Percentiles rank a stretch among this genome's conserved stretches.
These are phyloP conservation scores for Polietes domitor DNA, from an alignment of 2,888 invertebrate genomes.

Conservation along the genomic window DNA sequence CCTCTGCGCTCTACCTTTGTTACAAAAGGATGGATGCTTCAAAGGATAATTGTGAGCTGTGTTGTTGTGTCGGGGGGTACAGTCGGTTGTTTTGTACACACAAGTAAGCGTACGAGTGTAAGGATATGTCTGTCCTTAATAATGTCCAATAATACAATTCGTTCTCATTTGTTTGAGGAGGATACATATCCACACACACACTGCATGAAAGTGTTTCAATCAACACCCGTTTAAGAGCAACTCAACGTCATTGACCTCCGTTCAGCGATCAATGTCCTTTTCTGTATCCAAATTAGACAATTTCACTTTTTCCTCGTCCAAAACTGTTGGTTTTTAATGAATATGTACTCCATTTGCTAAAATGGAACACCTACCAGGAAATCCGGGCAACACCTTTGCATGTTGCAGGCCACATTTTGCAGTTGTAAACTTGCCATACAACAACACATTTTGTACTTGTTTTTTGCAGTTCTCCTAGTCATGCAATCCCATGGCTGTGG, in stretches of 20 bases:
- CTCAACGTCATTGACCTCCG: conserved; percentile 2
- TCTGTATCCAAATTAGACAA: neutral
- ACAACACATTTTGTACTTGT: conserved; percentile 1
- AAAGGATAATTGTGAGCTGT: conserved; percentile 1
- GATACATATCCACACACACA: too few species aligned
- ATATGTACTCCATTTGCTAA: neutral
- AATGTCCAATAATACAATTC: neutral
- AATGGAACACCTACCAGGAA: conserved; percentile 40
- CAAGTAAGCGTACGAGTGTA: neutral
- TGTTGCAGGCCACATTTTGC: neutral
- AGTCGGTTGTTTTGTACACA: neutral
- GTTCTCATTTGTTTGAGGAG: too few species aligned
- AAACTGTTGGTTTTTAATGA: neutral
- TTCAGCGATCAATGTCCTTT: neutral
- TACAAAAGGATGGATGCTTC: neutral
- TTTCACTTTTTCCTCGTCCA: conserved; percentile 9
- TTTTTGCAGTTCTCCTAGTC: neutral
- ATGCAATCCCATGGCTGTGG: neutral
- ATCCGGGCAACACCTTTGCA: conserved; percentile 40
- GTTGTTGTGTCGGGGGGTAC: neutral
- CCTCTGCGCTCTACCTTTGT: conserved; percentile 2
- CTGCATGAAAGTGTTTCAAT: neutral
- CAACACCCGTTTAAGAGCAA: neutral
- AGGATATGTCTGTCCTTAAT: neutral
- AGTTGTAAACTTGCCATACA: neutral